Evolutionary conservation across 2,113 vertebrate species (phyloP).

Genomic region (Bolborhynchus lineola): DNA sequence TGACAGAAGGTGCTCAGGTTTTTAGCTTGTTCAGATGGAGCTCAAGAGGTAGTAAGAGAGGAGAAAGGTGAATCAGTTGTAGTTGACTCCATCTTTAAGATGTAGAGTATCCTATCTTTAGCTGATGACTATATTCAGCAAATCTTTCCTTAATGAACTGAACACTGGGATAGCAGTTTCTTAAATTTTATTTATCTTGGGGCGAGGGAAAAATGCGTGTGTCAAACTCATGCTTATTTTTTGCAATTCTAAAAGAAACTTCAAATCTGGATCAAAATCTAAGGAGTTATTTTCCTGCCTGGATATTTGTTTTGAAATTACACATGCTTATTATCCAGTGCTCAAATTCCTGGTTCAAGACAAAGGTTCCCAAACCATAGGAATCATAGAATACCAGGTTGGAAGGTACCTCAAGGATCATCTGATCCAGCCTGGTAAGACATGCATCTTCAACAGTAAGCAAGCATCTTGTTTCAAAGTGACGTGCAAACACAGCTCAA

Average conservation of each 20-base stretch:
- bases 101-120: not conserved
- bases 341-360: not conserved
- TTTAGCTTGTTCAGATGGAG: not conserved
- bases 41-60: not conserved
- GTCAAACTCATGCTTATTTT: not conserved
- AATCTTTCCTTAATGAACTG: not conserved
- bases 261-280: not conserved
- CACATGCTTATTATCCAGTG: accelerated
- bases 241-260: not conserved
- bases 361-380: not conserved
- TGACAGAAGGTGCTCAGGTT: not conserved
- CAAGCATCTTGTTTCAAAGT: not conserved
- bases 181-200: not conserved
- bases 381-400: too few species aligned
- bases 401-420: not conserved
- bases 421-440: not conserved
- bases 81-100: not conserved
- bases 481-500: accelerated
- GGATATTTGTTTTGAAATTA: not conserved
- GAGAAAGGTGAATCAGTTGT: not conserved
- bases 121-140: not conserved
- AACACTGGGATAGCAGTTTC: accelerated
- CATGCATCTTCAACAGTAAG: accelerated
- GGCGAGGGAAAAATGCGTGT: not conserved
- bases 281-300: not conserved